These are phyloP conservation scores for Thalassarche chlororhynchos DNA, from an alignment of 2,113 vertebrate genomes.

Conservation along the genomic window DNA sequence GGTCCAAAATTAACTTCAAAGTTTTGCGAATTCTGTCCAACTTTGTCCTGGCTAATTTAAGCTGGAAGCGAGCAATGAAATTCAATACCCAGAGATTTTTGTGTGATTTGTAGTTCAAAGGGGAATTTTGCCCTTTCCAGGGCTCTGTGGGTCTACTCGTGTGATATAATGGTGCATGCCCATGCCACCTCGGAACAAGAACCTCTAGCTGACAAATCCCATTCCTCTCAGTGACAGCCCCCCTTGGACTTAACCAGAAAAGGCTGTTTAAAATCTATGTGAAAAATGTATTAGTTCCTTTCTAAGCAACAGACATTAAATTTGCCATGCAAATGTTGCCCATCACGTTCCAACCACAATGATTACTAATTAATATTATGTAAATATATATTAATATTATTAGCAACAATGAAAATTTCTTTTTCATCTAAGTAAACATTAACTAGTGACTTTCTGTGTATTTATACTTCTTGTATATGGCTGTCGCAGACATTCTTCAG, in stretches of 20 bases:
- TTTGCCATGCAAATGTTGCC: neutral
- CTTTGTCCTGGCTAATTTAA: neutral
- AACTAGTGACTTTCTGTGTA: neutral
- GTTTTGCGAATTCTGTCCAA: neutral
- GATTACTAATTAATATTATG: neutral
- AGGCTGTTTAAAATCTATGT: neutral
- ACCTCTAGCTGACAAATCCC: neutral
- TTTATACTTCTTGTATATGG: neutral
- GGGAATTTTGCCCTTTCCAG: neutral
- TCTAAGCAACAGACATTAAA: neutral
- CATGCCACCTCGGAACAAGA: rapidly evolving
- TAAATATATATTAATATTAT: neutral
- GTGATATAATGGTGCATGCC: neutral
- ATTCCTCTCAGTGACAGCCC: neutral
- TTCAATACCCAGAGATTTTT: neutral
- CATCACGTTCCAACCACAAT: neutral
- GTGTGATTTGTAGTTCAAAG: neutral
- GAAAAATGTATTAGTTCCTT: neutral
- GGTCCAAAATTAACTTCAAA: neutral
- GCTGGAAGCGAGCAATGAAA: neutral
- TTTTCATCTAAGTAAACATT: neutral
- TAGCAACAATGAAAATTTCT: neutral
- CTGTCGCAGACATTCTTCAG: neutral
- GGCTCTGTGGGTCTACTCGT: neutral
- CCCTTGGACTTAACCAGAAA: neutral